Base-by-base conservation (phyloP, 2,113 vertebrate species). In the Aythya baeri region DNA sequence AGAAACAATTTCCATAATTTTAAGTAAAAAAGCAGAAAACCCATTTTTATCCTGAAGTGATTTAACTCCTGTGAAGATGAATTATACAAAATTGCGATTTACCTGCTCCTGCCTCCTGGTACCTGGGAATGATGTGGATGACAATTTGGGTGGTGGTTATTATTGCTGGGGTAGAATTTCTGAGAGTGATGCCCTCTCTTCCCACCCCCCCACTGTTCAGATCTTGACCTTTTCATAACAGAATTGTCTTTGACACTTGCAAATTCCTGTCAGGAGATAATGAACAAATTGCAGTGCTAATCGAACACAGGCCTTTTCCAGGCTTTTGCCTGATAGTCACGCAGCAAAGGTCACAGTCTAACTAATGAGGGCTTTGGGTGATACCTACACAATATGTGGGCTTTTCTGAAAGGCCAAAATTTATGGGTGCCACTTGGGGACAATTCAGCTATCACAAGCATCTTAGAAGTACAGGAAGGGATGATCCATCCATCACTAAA, bases 1-100 rank as follows among this genome's bases (percentile, higher is more conserved):
- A 98, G 98, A 98, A 98, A 97, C 96, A 98, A 98, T 98, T 98
- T 98, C 97, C 98, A 97, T 98, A 98, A 98, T 98, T 98, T 98
- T 97, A 97, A 97, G 96, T 97, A 91, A 96, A 98, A 98, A 97
- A 97, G 85, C 96, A 96, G 95, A 98, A 98, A 98, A 96, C 95
- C 85, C 41, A 6, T 97, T 98, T 97, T 95, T 94, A 97, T 98
- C 95, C 96, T 97, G 95, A 97, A 97, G 77, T 97, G 91, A 97
- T 98, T 98, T 98, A 97, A 97, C 96, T 98, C 97, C 96, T 96
- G 91, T 94, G 96, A 97, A 97, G 97, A 96, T 73, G 96, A 97
- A 97, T 97, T 90, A 94, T 93, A 91, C 82, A 86, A 95, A 97
- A 96, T 88, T 95, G 63, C 0, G 9, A 86, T 88, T 95, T 97